Base-by-base conservation (phyloP, 1,140 invertebrate genomes). In the Halesus radiatus region DNA sequence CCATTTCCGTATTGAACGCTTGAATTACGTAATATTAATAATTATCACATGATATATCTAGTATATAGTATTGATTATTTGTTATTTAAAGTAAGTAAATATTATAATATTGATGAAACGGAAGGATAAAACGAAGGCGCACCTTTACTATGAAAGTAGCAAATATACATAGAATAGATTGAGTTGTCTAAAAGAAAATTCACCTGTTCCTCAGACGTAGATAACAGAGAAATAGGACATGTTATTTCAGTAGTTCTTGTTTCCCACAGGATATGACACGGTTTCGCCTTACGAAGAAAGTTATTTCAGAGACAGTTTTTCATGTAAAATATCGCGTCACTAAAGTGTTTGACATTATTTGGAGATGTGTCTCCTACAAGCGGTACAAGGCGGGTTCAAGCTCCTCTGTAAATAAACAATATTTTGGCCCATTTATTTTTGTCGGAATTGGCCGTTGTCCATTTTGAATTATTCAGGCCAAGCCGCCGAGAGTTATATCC, bases 401-500 rank as follows among this genome's bases (percentile, higher is more conserved):
- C 80, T 18, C 80, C 80, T 78, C 75, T 66, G 76, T 64, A 73
- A 76, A 64, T 81, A 81, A 81, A 81, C 80, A 81, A 78, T 76
- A 76, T 81, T 77, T 77, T 81, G 80, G 75, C 80, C 80, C 80
- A 81, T 80, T 79, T 83, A 53, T 80, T 60, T 56, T 52, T 78
- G 72, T 64, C 73, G 29, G 78, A 82, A 77, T 82, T 79, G 81
- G 73, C 76, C 81, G 68, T 70, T 80, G 81, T 83, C 79, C 81
- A 83, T 83, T 78, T 80, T 82, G 81, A 82, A 82, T 82, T 77
- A 82, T 82, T 82, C 81, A 80, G 78, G 78, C 73, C 81, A 68
- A 56, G 53, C 53, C 26, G 68, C 70, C 58, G 72, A 68, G 77
- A 78, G 76, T 78, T 81, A 81, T 77, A 75, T 66, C 76, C 26